Evolutionary conservation across 1,140 invertebrate species (phyloP).

Genomic region (Dendrolimus punctatus): DNA sequence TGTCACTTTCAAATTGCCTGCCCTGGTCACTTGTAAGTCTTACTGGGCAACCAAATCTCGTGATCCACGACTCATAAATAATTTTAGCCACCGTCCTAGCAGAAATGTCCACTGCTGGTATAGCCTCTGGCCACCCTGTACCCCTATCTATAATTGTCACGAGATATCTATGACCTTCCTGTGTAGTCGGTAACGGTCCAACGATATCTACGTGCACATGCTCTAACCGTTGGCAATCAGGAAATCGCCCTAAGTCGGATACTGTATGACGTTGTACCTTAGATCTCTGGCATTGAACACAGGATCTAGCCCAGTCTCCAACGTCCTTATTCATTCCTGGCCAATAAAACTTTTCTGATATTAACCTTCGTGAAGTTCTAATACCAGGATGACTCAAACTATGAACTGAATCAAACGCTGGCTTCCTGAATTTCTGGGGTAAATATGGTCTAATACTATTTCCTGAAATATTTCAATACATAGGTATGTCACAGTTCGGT

Average conservation of each 20-base stretch:
- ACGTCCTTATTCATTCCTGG: not conserved
- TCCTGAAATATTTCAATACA: not conserved
- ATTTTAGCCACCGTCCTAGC: too few species aligned
- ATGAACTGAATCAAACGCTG: not conserved
- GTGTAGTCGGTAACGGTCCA: not conserved
- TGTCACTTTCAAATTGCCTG: too few species aligned
- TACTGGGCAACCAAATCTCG: too few species aligned
- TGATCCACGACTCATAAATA: too few species aligned
- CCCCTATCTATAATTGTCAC: slow-evolving; percentile 2
- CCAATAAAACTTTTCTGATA: not conserved
- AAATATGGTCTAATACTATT: not conserved
- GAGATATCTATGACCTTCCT: not conserved
- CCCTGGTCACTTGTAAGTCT: too few species aligned
- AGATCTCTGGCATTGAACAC: not conserved
- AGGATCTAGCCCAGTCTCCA: not conserved
- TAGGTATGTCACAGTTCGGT: not conserved
- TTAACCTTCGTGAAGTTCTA: not conserved
- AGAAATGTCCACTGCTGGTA: not conserved
- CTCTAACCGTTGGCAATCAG: not conserved
- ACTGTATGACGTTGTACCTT: not conserved
- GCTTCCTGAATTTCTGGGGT: not conserved
- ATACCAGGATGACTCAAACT: slow-evolving; percentile 2
- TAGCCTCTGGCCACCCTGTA: slow-evolving; percentile 1
- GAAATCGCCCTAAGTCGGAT: not conserved
- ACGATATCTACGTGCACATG: not conserved